Evolutionary conservation across 1,140 invertebrate genomes (phyloP), one percentile per base, ranked within the genome.

Genomic region (Reticulitermes speratus): DNA sequence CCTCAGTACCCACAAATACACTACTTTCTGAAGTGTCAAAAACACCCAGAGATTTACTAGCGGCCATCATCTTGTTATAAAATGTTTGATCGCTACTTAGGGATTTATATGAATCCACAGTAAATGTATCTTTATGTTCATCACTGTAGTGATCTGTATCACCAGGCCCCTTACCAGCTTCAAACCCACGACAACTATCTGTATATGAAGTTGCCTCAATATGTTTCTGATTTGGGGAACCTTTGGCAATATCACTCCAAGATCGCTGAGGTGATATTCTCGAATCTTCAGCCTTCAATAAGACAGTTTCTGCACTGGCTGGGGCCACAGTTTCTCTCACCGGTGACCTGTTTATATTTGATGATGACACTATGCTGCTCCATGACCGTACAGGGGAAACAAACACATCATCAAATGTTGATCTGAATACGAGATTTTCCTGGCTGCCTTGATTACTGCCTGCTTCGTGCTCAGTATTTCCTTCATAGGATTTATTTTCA

Each of bases 121-220:
- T 30, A n/a, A 75, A 6, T 75, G 30, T 75, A 75, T 30, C 65
- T 30, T 30, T 25, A 11, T 14, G 25, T 75, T 75, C 65, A 75
- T 75, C 65, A 75, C n/a, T 75, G n/a, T 75, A 75, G 16, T 75
- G 25, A 75, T 75, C 65, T 75, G n/a, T 25, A 75, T 75, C 65
- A 9, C n/a, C 65, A n/a, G 65, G 0, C n/a, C 65, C 65, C n/a
- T 75, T 75, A 8, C 0, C 11, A 75, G 65, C 0, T 30, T n/a
- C n/a, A n/a, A 75, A 75, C 9, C 65, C 65, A 30, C n/a, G n/a
- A 25, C n/a, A 75, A 75, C 5, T 25, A 30, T 30, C 14, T 75
- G 1, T n/a, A n/a, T 75, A 3, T n/a, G 65, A 75, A 75, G 25
- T 16, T 30, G 25, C 14, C 65, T 75, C 65, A 25, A 30, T 30